Evolutionary conservation across 1,140 invertebrate species (phyloP).

Genomic region (Nixonia krombeini): DNA sequence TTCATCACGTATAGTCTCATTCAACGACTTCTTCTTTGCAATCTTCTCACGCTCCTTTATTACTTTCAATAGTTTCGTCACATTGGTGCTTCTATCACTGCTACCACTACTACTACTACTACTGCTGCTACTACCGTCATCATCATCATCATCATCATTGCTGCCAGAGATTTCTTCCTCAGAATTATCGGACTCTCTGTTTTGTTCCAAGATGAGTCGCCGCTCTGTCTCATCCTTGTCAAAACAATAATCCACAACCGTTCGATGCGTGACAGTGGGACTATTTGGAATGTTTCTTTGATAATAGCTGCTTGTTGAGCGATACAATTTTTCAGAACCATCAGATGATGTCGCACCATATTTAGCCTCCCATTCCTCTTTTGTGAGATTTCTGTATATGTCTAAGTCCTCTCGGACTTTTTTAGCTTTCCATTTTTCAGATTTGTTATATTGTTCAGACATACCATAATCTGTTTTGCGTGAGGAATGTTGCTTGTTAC

Average conservation of each 20-base stretch:
- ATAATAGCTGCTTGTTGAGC: background rate
- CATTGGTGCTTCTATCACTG: slow-evolving; percentile 45
- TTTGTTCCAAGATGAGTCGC: background rate
- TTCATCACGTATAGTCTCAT: slow-evolving; percentile 67
- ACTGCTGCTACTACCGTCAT: slow-evolving; percentile 22
- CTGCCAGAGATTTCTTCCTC: background rate
- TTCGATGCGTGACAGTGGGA: background rate
- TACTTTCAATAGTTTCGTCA: slow-evolving; percentile 59
- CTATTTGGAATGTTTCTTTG: background rate
- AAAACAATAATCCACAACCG: slow-evolving; percentile 1
- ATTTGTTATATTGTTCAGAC: background rate
- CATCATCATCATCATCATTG: slow-evolving; percentile 22
- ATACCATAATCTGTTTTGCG: slow-evolving; percentile 16
- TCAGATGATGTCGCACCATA: slow-evolving; percentile 46
- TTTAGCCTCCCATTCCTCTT: slow-evolving; percentile 68
- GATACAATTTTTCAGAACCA: no score
- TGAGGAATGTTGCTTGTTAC: slow-evolving; percentile 2
- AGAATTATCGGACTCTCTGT: background rate
- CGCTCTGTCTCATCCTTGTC: slow-evolving; percentile 15
- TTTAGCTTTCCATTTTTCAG: slow-evolving; percentile 46
- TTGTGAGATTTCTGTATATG: slow-evolving; percentile 63
- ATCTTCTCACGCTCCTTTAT: slow-evolving; percentile 69
- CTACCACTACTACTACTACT: slow-evolving; percentile 32
- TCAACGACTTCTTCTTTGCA: slow-evolving; percentile 61
- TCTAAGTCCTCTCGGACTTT: slow-evolving; percentile 56